Evolutionary conservation across 2,113 vertebrate genomes (phyloP).

Genomic region (human (Homo sapiens)): DNA sequence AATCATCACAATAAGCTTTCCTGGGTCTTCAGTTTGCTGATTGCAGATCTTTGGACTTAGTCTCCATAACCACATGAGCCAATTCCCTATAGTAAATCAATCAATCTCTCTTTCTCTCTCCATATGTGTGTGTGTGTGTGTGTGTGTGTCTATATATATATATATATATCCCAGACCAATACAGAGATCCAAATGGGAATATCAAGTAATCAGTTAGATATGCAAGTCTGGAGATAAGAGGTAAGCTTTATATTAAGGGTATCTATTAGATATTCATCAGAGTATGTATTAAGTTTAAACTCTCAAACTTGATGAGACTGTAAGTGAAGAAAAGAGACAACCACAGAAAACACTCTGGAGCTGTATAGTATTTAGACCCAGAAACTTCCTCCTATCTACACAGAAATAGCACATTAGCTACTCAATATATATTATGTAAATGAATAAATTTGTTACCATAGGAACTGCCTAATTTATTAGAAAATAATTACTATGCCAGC

Average conservation of each 20-base stretch:
- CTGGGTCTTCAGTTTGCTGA: neutral
- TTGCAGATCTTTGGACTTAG: neutral
- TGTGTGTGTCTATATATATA: no score
- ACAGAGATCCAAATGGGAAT: neutral
- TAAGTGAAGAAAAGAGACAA: neutral
- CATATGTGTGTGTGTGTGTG: no score
- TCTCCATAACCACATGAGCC: neutral
- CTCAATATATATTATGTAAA: slow-evolving; percentile 10
- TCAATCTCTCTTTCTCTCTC: neutral
- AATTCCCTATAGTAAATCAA: neutral
- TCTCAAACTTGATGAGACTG: neutral
- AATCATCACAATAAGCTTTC: no score
- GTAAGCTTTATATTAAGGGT: neutral
- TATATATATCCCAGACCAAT: neutral
- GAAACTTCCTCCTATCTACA: neutral
- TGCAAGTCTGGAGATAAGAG: neutral
- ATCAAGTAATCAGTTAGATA: neutral
- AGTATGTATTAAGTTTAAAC: neutral
- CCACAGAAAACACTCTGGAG: neutral
- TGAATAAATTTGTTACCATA: neutral
- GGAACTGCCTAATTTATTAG: neutral
- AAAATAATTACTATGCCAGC: neutral
- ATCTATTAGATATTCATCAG: neutral
- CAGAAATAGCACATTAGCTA: neutral
- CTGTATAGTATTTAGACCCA: neutral